A percentile compares a stretch with the other conserved stretches of the same genome.
phyloP scores from a whole-genome alignment of 2,113 vertebrate species.

The Corythaixoides concolor region DNA sequence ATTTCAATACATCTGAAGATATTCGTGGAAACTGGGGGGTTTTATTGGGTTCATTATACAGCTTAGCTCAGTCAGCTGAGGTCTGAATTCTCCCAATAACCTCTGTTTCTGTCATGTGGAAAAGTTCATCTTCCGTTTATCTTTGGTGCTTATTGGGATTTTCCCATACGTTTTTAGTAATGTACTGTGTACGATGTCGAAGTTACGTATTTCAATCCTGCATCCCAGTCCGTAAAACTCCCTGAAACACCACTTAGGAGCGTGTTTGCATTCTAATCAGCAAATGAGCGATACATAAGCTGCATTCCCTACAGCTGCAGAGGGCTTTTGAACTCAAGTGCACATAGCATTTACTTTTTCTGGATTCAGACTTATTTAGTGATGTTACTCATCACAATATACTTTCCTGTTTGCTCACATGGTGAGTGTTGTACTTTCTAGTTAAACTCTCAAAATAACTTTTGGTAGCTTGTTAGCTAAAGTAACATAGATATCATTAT shows the following conservation, averaged over 20 bases:
- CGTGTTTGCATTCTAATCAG: background rate
- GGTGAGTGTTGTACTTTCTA: background rate
- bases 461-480: background rate
- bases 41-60: background rate
- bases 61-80: background rate
- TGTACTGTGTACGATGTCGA: background rate
- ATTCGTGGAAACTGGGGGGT: background rate
- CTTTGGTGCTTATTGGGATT: background rate
- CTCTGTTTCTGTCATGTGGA: background rate
- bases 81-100: background rate
- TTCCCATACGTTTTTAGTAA: background rate
- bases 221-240: background rate
- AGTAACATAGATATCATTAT: background rate
- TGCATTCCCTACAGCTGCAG: background rate
- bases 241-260: background rate
- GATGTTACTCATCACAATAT: background rate
- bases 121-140: background rate
- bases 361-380: background rate
- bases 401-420: background rate
- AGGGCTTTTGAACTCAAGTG: background rate
- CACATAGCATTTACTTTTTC: background rate
- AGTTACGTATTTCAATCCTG: background rate
- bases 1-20: background rate
- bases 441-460: background rate
- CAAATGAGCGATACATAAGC: rapidly evolving